Percentiles rank a stretch among this genome's conserved stretches.
Evolutionary conservation across 2,113 vertebrate species (phyloP).

Genomic region (Corythornis vintsioides): DNA sequence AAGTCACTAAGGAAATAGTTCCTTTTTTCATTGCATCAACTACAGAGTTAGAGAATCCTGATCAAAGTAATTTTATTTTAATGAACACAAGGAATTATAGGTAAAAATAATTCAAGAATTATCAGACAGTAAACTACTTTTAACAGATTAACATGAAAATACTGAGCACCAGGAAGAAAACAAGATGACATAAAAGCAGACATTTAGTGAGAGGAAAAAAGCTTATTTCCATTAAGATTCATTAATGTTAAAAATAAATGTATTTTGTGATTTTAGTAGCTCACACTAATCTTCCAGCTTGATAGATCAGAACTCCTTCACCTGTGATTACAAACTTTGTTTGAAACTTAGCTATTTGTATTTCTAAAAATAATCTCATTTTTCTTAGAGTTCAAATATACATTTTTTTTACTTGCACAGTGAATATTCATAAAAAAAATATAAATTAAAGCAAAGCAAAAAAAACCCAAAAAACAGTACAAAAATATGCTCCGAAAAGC

Average conservation of each 20-base stretch:
- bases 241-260: neutral
- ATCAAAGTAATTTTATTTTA: neutral
- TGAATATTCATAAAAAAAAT: constrained; percentile 14
- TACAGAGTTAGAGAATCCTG: neutral
- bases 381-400: neutral
- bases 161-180: neutral
- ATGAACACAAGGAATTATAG: neutral
- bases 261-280: constrained; percentile 7
- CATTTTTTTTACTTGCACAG: constrained; percentile 7
- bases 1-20: neutral
- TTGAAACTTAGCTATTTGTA: constrained; percentile 23
- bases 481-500: neutral
- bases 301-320: neutral
- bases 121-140: neutral
- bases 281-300: neutral
- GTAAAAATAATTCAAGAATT: neutral
- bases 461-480: neutral
- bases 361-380: constrained; percentile 23
- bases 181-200: neutral
- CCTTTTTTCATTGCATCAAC: neutral
- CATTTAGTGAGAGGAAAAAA: neutral
- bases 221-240: neutral
- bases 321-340: constrained; percentile 13
- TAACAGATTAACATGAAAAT: neutral
- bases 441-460: neutral